Conservation (phyloP, 2,888 invertebrate species). For the Conops quadrifasciatus region DNA sequence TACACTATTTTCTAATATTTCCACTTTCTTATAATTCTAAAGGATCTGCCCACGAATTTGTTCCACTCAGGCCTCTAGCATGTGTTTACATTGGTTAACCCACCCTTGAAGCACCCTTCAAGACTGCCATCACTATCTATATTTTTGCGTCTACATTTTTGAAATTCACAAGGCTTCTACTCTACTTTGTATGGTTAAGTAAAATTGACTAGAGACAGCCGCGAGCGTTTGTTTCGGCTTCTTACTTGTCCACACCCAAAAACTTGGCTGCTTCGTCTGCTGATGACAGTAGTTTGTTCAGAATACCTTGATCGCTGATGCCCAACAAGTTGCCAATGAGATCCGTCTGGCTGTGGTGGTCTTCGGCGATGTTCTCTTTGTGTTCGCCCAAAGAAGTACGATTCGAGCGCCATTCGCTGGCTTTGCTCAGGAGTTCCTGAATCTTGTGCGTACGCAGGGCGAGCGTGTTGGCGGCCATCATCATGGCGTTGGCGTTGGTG, state of each 20-base stretch:
- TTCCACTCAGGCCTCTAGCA: too few species aligned
- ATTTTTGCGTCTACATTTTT: too few species aligned
- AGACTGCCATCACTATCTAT: too few species aligned
- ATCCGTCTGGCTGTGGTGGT: conserved; percentile 65
- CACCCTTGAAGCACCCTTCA: too few species aligned
- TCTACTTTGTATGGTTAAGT: too few species aligned
- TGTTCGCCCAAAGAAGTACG: conserved; percentile 55
- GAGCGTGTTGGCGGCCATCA: conserved; percentile 38
- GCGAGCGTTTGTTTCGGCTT: background rate
- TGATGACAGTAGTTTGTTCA: conserved; percentile 84
- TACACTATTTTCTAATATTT: conserved; percentile 4
- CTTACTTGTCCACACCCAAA: conserved; percentile 78
- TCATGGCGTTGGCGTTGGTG: conserved; percentile 33
- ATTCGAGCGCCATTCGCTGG: conserved; percentile 56
- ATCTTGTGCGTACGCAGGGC: conserved; percentile 56
- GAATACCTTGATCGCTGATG: conserved; percentile 83
- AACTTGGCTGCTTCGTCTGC: conserved; percentile 88
- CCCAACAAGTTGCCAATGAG: conserved; percentile 90
- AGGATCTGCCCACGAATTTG: too few species aligned
- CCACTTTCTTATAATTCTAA: too few species aligned
- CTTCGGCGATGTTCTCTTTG: conserved; percentile 58
- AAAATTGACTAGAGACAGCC: conserved; percentile 45
- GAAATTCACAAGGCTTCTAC: too few species aligned
- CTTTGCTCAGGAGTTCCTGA: conserved; percentile 60
- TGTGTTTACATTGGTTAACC: too few species aligned